Conservation (phyloP, 2,888 invertebrate species). For the Hedya salicella region DNA sequence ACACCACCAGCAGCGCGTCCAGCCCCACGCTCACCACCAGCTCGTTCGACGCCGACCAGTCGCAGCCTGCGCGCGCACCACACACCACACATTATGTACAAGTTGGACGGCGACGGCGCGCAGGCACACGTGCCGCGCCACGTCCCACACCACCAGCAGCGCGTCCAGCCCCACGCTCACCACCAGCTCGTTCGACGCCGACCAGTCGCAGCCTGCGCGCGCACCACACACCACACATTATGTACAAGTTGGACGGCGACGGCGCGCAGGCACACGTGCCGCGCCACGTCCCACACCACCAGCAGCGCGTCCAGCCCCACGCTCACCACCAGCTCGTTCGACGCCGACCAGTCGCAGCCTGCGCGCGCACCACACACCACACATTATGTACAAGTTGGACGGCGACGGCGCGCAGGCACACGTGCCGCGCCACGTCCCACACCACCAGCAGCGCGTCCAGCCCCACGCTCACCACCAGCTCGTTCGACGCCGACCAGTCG, state of each 20-base stretch:
- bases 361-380: not conserved
- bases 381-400: constrained; percentile 84
- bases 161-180: constrained; percentile 91
- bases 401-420: constrained; percentile 87
- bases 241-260: constrained; percentile 87
- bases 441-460: constrained; percentile 89
- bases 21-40: constrained; percentile 90
- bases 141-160: constrained; percentile 90
- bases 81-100: no score
- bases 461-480: constrained; percentile 91
- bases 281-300: constrained; percentile 88
- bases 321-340: constrained; percentile 93
- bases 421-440: constrained; percentile 87
- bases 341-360: constrained; percentile 91
- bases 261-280: constrained; percentile 87
- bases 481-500: constrained; percentile 95
- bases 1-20: constrained; percentile 90
- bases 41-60: constrained; percentile 95
- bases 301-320: constrained; percentile 90
- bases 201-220: constrained; percentile 88
- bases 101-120: constrained; percentile 87
- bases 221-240: not conserved
- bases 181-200: constrained; percentile 92
- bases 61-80: constrained; percentile 68
- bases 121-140: constrained; percentile 86